These are phyloP conservation scores for Athripsodes cinereus DNA, from an alignment of 2,888 invertebrate species.

Conservation along the genomic window DNA sequence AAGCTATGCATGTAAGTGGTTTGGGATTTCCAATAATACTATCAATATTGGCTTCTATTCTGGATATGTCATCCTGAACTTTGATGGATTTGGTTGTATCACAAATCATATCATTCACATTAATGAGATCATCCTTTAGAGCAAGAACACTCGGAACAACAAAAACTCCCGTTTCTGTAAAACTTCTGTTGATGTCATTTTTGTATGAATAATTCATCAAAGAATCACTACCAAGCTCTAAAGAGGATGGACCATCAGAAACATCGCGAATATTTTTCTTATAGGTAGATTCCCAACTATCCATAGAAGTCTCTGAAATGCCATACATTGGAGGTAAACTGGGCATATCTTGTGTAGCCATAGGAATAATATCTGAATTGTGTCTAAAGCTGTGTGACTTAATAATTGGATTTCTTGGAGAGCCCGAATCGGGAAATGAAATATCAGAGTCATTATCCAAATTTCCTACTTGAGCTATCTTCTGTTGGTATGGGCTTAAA, in stretches of 20 bases:
- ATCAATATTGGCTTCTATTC: constrained; percentile 51
- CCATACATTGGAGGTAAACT: constrained; percentile 49
- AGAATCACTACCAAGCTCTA: constrained; percentile 24
- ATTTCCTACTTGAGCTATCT: constrained; percentile 41
- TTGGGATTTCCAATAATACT: constrained; percentile 51
- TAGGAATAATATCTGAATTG: constrained; percentile 47
- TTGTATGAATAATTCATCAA: constrained; percentile 23
- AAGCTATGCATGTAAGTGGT: constrained; percentile 45
- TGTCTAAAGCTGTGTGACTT: constrained; percentile 69
- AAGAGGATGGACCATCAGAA: constrained; percentile 19
- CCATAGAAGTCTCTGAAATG: constrained; percentile 46
- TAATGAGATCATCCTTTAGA: constrained; percentile 18
- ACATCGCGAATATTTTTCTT: constrained; percentile 37
- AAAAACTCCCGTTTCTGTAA: constrained; percentile 21
- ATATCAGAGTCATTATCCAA: constrained; percentile 30
- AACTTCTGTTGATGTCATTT: constrained; percentile 7
- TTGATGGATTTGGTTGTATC: constrained; percentile 17
- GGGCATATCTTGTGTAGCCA: constrained; percentile 45
- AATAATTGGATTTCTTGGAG: constrained; percentile 53
- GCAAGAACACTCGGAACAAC: constrained; percentile 17
- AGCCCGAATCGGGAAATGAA: constrained; percentile 32
- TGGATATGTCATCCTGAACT: constrained; percentile 39
- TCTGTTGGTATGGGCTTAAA: constrained; percentile 50
- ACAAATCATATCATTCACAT: constrained; percentile 14
- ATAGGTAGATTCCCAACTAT: constrained; percentile 50